phyloP scores from a whole-genome alignment of 2,797 vertebrate species.

The Decapterus maruadsi region DNA sequence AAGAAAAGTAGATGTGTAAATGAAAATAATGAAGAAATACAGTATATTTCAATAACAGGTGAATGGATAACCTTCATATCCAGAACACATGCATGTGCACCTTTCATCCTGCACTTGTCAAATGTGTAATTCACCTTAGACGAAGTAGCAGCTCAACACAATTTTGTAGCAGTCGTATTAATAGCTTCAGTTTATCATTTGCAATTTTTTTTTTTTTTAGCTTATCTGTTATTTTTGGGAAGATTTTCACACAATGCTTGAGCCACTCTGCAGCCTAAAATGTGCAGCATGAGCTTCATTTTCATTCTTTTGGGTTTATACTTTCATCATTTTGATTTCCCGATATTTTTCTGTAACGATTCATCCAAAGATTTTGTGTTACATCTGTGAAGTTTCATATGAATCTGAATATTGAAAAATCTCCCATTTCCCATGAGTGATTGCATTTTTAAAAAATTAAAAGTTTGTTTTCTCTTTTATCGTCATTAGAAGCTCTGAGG shows the following conservation, averaged over 20 bases:
- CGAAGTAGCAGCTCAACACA: no score
- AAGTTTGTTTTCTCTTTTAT: neutral
- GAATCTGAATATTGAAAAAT: neutral
- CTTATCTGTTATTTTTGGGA: no score
- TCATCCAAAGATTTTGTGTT: neutral
- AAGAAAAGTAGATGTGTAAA: neutral
- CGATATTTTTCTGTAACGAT: no score
- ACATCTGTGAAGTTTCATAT: neutral
- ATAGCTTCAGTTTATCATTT: no score
- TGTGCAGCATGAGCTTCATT: no score
- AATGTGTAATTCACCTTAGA: neutral
- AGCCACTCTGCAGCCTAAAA: no score
- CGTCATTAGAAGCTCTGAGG: neutral
- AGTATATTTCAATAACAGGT: neutral
- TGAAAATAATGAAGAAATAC: neutral
- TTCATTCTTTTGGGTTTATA: no score
- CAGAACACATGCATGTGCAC: neutral
- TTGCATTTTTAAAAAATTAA: neutral
- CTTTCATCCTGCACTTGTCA: neutral
- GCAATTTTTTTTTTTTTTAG: no score
- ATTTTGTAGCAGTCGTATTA: no score
- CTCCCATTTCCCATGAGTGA: neutral
- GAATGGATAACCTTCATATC: neutral
- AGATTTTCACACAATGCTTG: no score
- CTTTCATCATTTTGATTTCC: no score